Evolutionary conservation across 2,888 invertebrate species (phyloP).

Genomic region (Melipona bicolor): DNA sequence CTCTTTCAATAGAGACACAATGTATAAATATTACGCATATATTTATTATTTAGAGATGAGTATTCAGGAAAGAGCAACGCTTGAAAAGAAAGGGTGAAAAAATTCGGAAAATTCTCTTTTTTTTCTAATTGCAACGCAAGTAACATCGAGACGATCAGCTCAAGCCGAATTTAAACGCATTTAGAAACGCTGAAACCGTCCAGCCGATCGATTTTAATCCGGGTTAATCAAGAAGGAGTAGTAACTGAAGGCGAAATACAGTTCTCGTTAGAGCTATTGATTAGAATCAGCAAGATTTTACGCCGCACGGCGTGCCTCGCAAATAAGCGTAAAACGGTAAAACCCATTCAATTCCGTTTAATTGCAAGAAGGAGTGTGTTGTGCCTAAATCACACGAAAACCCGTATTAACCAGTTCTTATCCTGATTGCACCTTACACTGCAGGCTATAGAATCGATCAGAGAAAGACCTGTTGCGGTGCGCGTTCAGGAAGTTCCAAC

Average conservation of each 20-base stretch:
- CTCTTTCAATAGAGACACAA: no score
- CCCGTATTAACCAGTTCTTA: constrained; percentile 8
- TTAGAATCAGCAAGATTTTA: constrained; percentile 16
- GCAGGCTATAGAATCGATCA: not conserved
- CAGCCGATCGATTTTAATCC: not conserved
- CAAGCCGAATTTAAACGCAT: no score
- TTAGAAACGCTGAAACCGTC: no score
- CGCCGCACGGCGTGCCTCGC: not conserved
- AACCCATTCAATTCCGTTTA: constrained; percentile 6
- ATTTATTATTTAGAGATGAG: no score
- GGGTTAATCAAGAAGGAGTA: not conserved
- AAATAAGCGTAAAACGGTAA: constrained; percentile 5
- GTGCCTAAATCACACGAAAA: not conserved
- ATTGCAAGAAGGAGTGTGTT: not conserved
- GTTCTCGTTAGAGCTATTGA: constrained; percentile 18
- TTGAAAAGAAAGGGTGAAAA: no score
- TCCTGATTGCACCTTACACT: not conserved
- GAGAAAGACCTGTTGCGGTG: constrained; percentile 7
- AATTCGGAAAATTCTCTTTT: no score
- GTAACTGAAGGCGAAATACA: constrained; percentile 1
- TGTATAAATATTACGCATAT: no score
- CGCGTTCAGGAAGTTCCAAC: not conserved
- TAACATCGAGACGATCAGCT: no score
- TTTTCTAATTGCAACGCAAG: no score
- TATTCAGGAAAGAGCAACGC: no score